phyloP scores from a whole-genome alignment of 2,888 invertebrate genomes.

The Pollenia amentaria region DNA sequence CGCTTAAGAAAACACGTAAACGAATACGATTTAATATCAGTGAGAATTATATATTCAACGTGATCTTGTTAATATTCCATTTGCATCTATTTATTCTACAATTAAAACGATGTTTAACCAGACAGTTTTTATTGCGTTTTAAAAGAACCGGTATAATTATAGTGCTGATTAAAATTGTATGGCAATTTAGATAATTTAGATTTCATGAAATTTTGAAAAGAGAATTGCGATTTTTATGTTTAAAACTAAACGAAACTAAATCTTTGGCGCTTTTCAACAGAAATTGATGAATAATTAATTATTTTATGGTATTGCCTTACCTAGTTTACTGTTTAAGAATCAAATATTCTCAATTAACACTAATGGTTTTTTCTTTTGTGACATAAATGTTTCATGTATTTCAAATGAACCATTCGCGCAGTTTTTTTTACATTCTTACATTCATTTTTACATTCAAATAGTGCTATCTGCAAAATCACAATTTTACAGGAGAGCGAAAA shows the following conservation, averaged over 20 bases:
- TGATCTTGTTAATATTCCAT: slow-evolving; percentile 56
- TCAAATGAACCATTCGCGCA: too few species aligned
- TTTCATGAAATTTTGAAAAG: slow-evolving; percentile 41
- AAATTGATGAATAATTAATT: not conserved
- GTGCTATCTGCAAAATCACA: too few species aligned
- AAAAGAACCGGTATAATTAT: slow-evolving; percentile 43
- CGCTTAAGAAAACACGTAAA: not conserved
- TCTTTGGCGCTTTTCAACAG: not conserved
- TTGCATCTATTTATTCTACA: slow-evolving; percentile 40
- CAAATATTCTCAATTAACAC: too few species aligned
- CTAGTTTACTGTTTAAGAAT: too few species aligned
- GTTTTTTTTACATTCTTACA: too few species aligned
- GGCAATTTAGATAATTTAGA: slow-evolving; percentile 17
- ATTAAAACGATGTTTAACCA: slow-evolving; percentile 16
- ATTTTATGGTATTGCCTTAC: not conserved
- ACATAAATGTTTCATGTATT: too few species aligned
- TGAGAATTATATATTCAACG: slow-evolving; percentile 50
- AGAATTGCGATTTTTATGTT: slow-evolving; percentile 6
- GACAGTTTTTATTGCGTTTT: slow-evolving; percentile 38
- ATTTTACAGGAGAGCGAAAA: too few species aligned
- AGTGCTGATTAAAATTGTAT: slow-evolving; percentile 18
- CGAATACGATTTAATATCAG: slow-evolving; percentile 6
- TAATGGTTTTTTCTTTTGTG: too few species aligned
- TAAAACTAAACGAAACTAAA: not conserved
- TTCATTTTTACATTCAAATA: too few species aligned